Evolutionary conservation across 2,113 vertebrate genomes (phyloP), one percentile per base, ranked within the genome.

Genomic region (Brachyhypopomus occidentalis): DNA sequence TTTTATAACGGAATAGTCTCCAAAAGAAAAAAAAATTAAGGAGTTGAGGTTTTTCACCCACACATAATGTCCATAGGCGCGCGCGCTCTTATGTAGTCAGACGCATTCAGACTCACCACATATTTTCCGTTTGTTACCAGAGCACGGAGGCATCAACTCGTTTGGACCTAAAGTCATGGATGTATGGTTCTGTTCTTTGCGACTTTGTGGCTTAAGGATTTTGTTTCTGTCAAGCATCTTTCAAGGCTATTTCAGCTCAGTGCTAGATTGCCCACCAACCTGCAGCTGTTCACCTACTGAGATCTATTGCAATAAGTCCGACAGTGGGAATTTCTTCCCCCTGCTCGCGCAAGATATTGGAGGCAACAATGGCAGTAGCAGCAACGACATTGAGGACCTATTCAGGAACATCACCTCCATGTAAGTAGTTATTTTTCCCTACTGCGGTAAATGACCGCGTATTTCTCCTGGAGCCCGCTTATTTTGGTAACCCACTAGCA

Each of bases 401-500:
- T 95, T 95, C 82, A 94, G 94, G 91, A 96, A 95, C 84, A 96
- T 96, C 91, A 94, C 93, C 86, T 93, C 95, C 86, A 96, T 96
- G 95, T 96, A 92, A 96, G 94, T 95, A 90, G 52, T 9, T 55
- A 78, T 82, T 55, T 22, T 62, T 64, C 45, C 9, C 23, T 12
- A 48, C 55, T 79, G 63, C 56, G 56, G 45, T 52, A 14, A 52
- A 52, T 52, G 45, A 52, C 45, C 45, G 12, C 45, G 45, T 14
- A 52, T 14, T 52, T 52, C 45, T 52, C 45, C 45, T 52, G 41
- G 41, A 48, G 41, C 41, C 41, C 4, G 45, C 2, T 52, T 52
- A 52, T 52, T 12, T 14, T 12, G 7, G 45, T 14, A 52, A 52
- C 9, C 45, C 45, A 52, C 45, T 52, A 52, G 45, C 45, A 52